A percentile compares a stretch with the other conserved stretches of the same genome.
These are phyloP conservation scores for Sceloporus tristichus DNA, from an alignment of 2,113 vertebrate genomes.

Conservation along the genomic window DNA sequence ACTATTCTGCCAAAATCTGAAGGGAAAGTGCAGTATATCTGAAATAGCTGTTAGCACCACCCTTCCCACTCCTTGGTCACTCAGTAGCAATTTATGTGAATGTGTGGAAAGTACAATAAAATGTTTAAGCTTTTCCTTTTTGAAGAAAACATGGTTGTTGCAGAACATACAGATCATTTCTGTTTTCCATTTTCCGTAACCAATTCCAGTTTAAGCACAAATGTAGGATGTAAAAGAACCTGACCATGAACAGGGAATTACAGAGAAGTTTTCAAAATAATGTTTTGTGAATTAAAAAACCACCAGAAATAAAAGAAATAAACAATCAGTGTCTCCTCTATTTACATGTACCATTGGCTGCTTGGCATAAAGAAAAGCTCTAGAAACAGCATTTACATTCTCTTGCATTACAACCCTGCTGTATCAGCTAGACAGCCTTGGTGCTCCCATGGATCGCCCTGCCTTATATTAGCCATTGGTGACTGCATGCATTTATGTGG, in stretches of 20 bases:
- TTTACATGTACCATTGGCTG: background rate
- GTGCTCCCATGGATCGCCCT: too few species aligned
- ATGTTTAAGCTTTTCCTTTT: background rate
- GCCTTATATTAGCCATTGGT: too few species aligned
- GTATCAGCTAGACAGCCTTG: too few species aligned
- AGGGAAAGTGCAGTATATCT: background rate
- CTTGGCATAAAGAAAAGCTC: background rate
- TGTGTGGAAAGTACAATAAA: background rate
- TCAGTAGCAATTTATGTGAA: background rate
- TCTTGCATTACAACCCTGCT: too few species aligned
- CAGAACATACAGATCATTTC: background rate
- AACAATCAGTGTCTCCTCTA: background rate
- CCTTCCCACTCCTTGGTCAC: background rate
- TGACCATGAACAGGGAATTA: background rate
- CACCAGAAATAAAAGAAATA: background rate
- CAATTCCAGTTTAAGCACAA: background rate
- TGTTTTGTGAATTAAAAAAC: background rate
- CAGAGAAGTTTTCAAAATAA: too few species aligned
- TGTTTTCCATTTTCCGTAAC: background rate
- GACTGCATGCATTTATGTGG: too few species aligned
- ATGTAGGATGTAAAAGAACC: background rate
- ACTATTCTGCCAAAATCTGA: constrained; percentile 5
- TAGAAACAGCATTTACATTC: too few species aligned
- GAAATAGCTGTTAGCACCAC: background rate
- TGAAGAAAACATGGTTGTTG: background rate